Percentiles rank a stretch among this genome's conserved stretches.
phyloP scores from a whole-genome alignment of 2,888 invertebrate genomes.

The Sinodicranocentrus sp. region DNA sequence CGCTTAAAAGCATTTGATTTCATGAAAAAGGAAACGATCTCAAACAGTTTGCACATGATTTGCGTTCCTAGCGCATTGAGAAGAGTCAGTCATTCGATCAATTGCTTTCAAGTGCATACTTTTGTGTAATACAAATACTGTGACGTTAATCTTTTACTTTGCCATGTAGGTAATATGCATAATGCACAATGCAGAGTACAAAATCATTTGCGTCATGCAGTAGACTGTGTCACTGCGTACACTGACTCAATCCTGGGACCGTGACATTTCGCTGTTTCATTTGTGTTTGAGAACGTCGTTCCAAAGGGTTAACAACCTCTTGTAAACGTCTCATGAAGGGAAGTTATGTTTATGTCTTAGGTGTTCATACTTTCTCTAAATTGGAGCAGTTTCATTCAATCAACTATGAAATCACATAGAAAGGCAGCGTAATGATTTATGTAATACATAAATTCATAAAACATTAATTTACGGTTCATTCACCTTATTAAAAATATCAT shows the following conservation, averaged over 20 bases:
- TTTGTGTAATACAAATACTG: too few relatives aligned
- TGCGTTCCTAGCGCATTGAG: conserved; percentile 27
- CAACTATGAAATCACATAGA: too few relatives aligned
- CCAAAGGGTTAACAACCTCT: conserved; percentile 54
- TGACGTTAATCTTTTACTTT: too few relatives aligned
- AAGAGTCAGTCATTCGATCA: conserved; percentile 36
- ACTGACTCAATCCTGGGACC: conserved; percentile 51
- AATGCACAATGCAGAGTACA: too few relatives aligned
- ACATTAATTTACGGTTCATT: too few relatives aligned
- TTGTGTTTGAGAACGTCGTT: not conserved
- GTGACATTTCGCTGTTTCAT: conserved; percentile 55
- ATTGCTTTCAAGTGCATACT: conserved; percentile 9
- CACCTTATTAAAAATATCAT: too few relatives aligned
- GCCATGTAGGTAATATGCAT: too few relatives aligned
- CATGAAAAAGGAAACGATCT: conserved; percentile 52
- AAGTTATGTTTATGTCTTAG: too few relatives aligned
- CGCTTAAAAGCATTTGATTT: conserved; percentile 32
- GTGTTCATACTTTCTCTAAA: too few relatives aligned
- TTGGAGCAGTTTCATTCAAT: too few relatives aligned
- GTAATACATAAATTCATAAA: too few relatives aligned
- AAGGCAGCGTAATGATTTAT: too few relatives aligned
- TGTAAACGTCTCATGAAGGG: not conserved
- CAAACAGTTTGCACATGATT: conserved; percentile 55
- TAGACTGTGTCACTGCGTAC: conserved; percentile 59
- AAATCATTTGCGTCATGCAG: conserved; percentile 27